Evolutionary conservation across 2,888 invertebrate genomes (phyloP).

Genomic region (Pediacus dermestoides): DNA sequence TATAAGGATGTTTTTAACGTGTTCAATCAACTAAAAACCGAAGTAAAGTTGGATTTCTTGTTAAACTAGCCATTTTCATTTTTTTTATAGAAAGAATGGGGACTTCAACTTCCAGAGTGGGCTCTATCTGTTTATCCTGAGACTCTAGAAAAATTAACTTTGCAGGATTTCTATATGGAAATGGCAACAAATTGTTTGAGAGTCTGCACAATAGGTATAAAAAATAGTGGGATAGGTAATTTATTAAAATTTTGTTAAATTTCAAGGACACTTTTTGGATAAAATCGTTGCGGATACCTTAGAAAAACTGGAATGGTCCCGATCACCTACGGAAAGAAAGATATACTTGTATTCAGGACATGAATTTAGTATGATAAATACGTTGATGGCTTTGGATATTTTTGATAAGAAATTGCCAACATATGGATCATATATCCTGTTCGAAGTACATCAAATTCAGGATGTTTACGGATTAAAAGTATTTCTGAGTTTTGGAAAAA

Average conservation of each 20-base stretch:
- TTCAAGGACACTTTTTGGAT: conserved; percentile 31
- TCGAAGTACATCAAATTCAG: conserved; percentile 35
- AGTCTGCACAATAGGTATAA: conserved; percentile 7
- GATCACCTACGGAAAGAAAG: conserved; percentile 26
- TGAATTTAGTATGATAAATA: conserved; percentile 53
- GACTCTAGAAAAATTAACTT: conserved; percentile 38
- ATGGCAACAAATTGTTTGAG: conserved; percentile 31
- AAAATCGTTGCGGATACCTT: conserved; percentile 33
- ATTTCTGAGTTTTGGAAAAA: too few relatives aligned
- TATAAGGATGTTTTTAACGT: conserved; percentile 58
- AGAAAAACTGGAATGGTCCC: conserved; percentile 22
- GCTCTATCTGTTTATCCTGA: conserved; percentile 39
- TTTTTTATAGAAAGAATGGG: too few relatives aligned
- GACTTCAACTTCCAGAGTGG: conserved; percentile 47
- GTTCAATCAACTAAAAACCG: conserved; percentile 59
- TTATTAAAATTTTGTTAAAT: too few relatives aligned
- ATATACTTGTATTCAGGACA: conserved; percentile 51
- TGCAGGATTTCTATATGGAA: conserved; percentile 43
- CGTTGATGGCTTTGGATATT: conserved; percentile 49
- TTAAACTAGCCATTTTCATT: conserved; percentile 26
- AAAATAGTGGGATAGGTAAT: neutral
- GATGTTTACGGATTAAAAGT: conserved; percentile 33
- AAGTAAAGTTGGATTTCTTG: conserved; percentile 53
- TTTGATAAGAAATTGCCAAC: conserved; percentile 45
- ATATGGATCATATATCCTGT: conserved; percentile 34